A percentile compares a stretch with the other conserved stretches of the same genome.
Evolutionary conservation across 1,140 invertebrate genomes (phyloP).

Genomic region (Bombus confusus): DNA sequence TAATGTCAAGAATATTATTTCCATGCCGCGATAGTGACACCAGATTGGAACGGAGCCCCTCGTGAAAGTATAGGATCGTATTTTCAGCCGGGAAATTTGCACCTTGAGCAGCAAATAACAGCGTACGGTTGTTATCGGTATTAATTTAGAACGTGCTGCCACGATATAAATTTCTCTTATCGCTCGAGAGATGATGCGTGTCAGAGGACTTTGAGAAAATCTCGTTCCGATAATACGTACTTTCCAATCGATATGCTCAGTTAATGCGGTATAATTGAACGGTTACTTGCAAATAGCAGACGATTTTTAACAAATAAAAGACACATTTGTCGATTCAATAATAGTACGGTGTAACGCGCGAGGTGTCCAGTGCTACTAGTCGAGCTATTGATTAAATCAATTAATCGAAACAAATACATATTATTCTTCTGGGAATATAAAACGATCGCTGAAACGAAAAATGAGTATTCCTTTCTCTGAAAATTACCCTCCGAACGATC

Average conservation of each 20-base stretch:
- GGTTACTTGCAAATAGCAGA: too few species aligned
- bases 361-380: too few species aligned
- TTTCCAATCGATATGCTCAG: not conserved
- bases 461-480: too few species aligned
- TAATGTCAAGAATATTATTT: slow-evolving; percentile 26
- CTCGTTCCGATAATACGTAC: not conserved
- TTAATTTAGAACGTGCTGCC: not conserved
- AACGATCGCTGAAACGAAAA: too few species aligned
- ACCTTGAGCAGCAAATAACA: not conserved
- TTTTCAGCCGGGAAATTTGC: slow-evolving; percentile 1
- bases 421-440: too few species aligned
- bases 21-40: not conserved
- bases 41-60: not conserved
- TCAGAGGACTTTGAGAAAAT: not conserved
- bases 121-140: not conserved
- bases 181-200: not conserved
- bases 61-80: not conserved
- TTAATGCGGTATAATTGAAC: too few species aligned
- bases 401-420: too few species aligned
- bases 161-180: not conserved
- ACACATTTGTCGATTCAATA: too few species aligned
- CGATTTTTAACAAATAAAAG: too few species aligned
- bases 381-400: too few species aligned
- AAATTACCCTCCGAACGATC: too few species aligned
- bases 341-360: too few species aligned